Percentiles rank a stretch among this genome's conserved stretches.
These are phyloP conservation scores for Eudemis profundana DNA, from an alignment of 2,888 invertebrate species.

Conservation along the genomic window DNA sequence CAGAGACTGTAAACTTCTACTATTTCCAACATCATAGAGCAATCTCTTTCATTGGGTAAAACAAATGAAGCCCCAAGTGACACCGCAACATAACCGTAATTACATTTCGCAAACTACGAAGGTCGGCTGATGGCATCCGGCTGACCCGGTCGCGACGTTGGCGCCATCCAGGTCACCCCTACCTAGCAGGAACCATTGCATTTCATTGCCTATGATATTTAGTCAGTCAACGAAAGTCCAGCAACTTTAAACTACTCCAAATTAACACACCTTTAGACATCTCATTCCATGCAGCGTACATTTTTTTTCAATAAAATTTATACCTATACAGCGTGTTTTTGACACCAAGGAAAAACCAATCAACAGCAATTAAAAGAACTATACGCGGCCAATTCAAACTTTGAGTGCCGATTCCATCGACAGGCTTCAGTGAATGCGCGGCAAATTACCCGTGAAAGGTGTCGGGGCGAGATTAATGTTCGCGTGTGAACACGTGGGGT, in stretches of 20 bases:
- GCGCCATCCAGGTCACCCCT: conserved; percentile 82
- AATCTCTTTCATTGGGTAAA: neutral
- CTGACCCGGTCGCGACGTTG: conserved; percentile 82
- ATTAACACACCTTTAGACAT: neutral
- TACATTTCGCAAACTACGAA: conserved; percentile 64
- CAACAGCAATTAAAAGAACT: conserved; percentile 54
- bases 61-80: conserved; percentile 10
- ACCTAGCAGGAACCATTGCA: conserved; percentile 43
- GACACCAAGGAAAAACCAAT: conserved; percentile 22
- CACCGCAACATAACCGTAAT: conserved; percentile 50
- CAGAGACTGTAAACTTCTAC: too few relatives aligned
- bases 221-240: conserved; percentile 13
- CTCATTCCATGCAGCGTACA: neutral
- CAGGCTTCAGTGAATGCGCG: conserved; percentile 59
- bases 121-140: conserved; percentile 66
- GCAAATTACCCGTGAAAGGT: conserved; percentile 66
- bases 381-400: conserved; percentile 48
- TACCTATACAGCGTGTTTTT: neutral
- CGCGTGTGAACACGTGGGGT: conserved; percentile 77
- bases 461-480: conserved; percentile 78
- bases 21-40: neutral
- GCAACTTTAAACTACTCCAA: conserved; percentile 1
- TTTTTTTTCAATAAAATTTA: conserved; percentile 3
- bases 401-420: conserved; percentile 56
- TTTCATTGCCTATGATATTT: conserved; percentile 24